Percentiles rank a stretch among this genome's conserved stretches.
These are phyloP conservation scores for Anseranas semipalmata DNA, from an alignment of 2,113 vertebrate genomes.

Conservation along the genomic window DNA sequence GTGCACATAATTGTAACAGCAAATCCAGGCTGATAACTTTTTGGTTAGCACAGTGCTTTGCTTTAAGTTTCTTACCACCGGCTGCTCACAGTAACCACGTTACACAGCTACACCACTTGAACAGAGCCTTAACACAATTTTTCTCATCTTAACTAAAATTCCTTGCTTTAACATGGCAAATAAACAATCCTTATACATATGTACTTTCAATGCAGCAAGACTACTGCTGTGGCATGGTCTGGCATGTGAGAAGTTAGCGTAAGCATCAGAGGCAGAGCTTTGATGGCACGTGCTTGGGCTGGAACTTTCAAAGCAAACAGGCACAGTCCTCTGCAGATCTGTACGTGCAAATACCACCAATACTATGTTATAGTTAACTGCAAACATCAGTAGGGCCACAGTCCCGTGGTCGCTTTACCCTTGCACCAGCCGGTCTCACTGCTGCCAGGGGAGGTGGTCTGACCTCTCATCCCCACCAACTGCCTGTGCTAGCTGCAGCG, in stretches of 20 bases:
- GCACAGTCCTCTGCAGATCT: neutral
- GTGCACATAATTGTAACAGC: neutral
- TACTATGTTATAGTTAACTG: neutral
- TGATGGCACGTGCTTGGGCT: neutral
- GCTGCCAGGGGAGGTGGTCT: neutral
- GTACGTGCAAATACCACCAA: neutral
- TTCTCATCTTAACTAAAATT: neutral
- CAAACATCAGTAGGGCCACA: neutral
- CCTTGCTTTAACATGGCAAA: neutral
- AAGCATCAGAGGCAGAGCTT: neutral
- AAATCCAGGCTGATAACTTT: neutral
- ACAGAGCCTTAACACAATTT: neutral
- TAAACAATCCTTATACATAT: neutral
- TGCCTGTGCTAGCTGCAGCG: neutral
- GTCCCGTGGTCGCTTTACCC: neutral
- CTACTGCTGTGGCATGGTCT: neutral
- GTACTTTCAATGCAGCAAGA: neutral
- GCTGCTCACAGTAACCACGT: accelerated
- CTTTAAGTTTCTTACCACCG: neutral
- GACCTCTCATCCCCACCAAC: neutral
- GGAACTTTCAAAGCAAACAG: neutral
- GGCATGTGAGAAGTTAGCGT: accelerated
- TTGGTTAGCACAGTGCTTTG: neutral
- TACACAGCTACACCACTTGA: neutral
- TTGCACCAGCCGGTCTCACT: neutral